Evolutionary conservation across 2,888 invertebrate species (phyloP).

Genomic region (Oscheius sp.): DNA sequence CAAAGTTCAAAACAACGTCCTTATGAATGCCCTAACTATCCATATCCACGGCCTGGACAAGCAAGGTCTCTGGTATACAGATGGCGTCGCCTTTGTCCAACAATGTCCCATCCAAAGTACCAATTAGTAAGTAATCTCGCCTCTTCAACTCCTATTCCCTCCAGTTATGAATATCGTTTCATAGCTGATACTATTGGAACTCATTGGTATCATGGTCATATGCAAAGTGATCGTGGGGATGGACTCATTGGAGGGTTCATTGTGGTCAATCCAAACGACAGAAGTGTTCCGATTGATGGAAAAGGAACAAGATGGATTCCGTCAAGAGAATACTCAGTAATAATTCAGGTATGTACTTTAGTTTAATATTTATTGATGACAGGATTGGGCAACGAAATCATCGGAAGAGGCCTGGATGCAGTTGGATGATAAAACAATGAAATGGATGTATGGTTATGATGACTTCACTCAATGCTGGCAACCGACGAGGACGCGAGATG

Average conservation of each 20-base stretch:
- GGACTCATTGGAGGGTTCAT: slow-evolving; percentile 62
- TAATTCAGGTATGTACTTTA: slow-evolving; percentile 53
- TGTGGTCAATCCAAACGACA: slow-evolving; percentile 42
- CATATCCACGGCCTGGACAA: slow-evolving; percentile 68
- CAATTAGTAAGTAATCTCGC: slow-evolving; percentile 37
- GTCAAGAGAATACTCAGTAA: slow-evolving; percentile 55
- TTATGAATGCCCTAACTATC: slow-evolving; percentile 59
- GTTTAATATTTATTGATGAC: slow-evolving; percentile 7
- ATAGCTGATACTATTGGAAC: slow-evolving; percentile 66
- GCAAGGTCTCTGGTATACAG: slow-evolving; percentile 61
- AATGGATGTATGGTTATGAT: slow-evolving; percentile 67
- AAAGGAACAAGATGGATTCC: slow-evolving; percentile 38
- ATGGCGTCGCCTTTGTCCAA: slow-evolving; percentile 64
- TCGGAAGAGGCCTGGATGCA: slow-evolving; percentile 56
- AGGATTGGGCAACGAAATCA: slow-evolving; percentile 60
- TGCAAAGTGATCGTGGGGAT: slow-evolving; percentile 64
- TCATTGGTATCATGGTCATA: slow-evolving; percentile 64
- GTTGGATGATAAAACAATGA: slow-evolving; percentile 61
- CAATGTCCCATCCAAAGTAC: slow-evolving; percentile 64
- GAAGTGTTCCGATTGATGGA: slow-evolving; percentile 35
- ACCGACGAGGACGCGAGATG: slow-evolving; percentile 62
- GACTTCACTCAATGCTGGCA: slow-evolving; percentile 60
- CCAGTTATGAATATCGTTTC: slow-evolving; percentile 62
- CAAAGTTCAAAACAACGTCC: slow-evolving; percentile 58
- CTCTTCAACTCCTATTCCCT: neutral